Conservation (phyloP, 2,113 vertebrate species). For the Tachuris rubrigastra region DNA sequence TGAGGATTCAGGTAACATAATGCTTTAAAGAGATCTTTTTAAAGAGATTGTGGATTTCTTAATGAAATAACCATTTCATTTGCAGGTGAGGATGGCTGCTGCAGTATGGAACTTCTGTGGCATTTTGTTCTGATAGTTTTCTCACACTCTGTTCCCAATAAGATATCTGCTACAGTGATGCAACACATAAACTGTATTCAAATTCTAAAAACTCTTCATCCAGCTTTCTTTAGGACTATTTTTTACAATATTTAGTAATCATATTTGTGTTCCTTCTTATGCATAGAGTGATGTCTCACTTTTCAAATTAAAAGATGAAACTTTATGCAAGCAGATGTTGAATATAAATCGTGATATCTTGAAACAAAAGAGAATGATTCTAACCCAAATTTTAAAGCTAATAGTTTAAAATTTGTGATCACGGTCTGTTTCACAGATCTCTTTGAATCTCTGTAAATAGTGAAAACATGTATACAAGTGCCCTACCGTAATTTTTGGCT, state of each 20-base stretch:
- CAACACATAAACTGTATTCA: background rate
- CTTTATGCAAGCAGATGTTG: background rate
- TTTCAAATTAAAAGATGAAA: background rate
- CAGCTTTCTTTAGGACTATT: background rate
- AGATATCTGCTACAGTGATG: background rate
- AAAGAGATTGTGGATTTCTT: background rate
- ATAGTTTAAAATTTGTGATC: background rate
- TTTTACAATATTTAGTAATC: background rate
- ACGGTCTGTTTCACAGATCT: background rate
- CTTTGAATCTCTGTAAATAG: background rate
- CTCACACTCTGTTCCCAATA: background rate
- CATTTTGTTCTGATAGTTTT: background rate
- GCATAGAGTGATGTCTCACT: background rate
- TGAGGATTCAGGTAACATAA: background rate
- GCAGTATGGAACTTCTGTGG: background rate
- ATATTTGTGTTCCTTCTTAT: background rate
- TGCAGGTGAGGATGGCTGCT: background rate
- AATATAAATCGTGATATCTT: background rate
- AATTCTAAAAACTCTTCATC: background rate
- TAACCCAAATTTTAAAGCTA: background rate
- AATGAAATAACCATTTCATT: background rate
- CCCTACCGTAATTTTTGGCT: background rate
- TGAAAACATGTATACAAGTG: background rate
- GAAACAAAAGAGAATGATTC: background rate
- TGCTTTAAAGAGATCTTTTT: background rate